Percentiles rank a stretch among this genome's conserved stretches.
Conservation (phyloP, 35 echinoderm and acorn worm species). For the Ophiothrix spiculata region DNA sequence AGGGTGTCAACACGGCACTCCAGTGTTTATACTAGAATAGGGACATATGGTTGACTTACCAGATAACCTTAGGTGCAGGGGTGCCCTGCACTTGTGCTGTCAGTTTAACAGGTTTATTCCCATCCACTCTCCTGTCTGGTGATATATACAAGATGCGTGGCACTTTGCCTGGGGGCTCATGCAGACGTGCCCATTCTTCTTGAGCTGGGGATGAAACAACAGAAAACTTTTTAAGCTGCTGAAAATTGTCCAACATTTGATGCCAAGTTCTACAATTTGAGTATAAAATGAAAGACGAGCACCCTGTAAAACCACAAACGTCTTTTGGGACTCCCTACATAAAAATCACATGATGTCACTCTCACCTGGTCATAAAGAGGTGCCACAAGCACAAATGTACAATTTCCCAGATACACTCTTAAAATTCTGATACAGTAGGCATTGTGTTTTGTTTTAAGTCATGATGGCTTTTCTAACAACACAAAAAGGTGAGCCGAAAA, state of each 20-base stretch:
- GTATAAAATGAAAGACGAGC: background rate
- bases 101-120: constrained; percentile 40
- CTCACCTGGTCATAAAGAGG: background rate
- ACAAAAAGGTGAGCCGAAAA: background rate
- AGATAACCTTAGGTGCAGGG: constrained; percentile 57
- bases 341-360: background rate
- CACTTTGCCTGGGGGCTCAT: constrained; percentile 30
- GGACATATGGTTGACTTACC: constrained; percentile 36
- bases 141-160: constrained; percentile 58
- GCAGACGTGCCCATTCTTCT: background rate
- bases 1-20: background rate
- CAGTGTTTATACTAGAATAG: too few species aligned
- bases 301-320: background rate
- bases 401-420: too few species aligned
- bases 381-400: background rate
- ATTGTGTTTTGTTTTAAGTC: background rate
- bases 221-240: background rate
- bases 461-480: background rate
- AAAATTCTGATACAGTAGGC: too few species aligned
- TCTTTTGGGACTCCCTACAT: background rate
- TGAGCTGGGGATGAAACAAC: background rate
- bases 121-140: constrained; percentile 49
- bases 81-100: constrained; percentile 49
- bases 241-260: background rate
- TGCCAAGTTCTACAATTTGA: background rate